Base-by-base conservation (phyloP, 2,888 invertebrate genomes). In the Phorcus lineatus region DNA sequence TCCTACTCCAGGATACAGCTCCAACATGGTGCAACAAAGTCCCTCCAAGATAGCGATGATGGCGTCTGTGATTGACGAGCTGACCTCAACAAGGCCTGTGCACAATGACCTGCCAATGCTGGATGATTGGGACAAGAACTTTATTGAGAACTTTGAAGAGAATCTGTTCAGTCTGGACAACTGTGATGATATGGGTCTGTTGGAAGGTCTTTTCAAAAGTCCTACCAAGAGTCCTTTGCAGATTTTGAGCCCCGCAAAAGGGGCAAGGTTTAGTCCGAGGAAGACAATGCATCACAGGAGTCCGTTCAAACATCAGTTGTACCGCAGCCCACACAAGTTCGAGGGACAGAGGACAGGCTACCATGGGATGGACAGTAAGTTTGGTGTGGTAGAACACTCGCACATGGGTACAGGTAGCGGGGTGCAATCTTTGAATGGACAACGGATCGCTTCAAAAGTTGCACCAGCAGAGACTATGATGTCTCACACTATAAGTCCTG, bases 121-220 rank as follows among this genome's bases (percentile, higher is more conserved):
- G 74, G 87, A 88, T 57, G 88, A 87, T 19, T 88, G 88, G 88
- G 89, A 89, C 54, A 88, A 86, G 76, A 86, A 86, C 55, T 87
- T 89, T 74, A 84, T 89, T 76, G 84, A 87, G 1, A 85, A 84
- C 76, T 89, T 88, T 84, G 87, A 89, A 77, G 89, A 88, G 66
- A 88, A 88, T 62, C 79, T 89, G 19, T 88, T 89, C 81, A 87
- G 86, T 70, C 84, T 88, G 74, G 84, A 86, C 75, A 80, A 81
- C n/a, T 31, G 77, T 55, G 83, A 85, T 16, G 80, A 84, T 11
- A 80, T 75, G 36, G 70, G 57, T 78, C 53, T 83, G 31, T 79
- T 87, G 47, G 87, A 85, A 77, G 88, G 87, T n/a, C 84, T 87
- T 52, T 67, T 89, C 24, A 53, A 74, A 47, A 81, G 79, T 75